Conservation (phyloP, 2,113 vertebrate species). For the Apteryx owenii region DNA sequence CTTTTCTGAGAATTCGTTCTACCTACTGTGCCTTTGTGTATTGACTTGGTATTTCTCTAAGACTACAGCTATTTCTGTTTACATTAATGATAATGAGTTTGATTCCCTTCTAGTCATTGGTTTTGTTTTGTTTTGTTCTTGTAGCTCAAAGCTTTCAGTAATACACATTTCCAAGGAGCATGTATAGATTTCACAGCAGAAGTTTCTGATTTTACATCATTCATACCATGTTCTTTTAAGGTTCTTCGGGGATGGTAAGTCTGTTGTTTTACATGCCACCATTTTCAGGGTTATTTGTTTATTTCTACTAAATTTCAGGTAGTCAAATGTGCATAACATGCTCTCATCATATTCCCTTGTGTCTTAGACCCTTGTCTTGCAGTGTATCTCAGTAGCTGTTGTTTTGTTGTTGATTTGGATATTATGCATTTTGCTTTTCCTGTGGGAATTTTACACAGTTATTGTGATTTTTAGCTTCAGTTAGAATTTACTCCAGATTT, state of each 20-base stretch:
- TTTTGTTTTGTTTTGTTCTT: slow-evolving; percentile 71
- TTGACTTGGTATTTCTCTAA: not conserved
- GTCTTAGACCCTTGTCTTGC: not conserved
- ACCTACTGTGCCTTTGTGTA: not conserved
- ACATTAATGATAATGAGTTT: not conserved
- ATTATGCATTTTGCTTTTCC: not conserved
- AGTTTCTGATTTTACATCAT: slow-evolving; percentile 75
- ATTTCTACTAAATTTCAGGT: not conserved
- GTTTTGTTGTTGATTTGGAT: not conserved
- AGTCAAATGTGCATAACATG: not conserved
- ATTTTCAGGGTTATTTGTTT: not conserved
- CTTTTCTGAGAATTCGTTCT: not conserved
- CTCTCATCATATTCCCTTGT: not conserved
- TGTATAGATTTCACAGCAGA: slow-evolving; percentile 80
- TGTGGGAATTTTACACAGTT: not conserved
- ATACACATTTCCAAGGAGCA: slow-evolving; percentile 80
- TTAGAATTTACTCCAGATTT: slow-evolving; percentile 38
- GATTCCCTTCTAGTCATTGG: slow-evolving; percentile 54
- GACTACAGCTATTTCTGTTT: slow-evolving; percentile 6
- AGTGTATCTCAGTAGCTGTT: not conserved
- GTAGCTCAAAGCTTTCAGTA: slow-evolving; percentile 85
- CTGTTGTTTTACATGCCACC: slow-evolving; percentile 53
- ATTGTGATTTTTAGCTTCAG: not conserved
- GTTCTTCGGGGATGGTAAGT: slow-evolving; percentile 88
- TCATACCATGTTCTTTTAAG: slow-evolving; percentile 83